Base-by-base conservation (phyloP, 1,140 invertebrate species). In the Ceratosolen fusciceps region DNA sequence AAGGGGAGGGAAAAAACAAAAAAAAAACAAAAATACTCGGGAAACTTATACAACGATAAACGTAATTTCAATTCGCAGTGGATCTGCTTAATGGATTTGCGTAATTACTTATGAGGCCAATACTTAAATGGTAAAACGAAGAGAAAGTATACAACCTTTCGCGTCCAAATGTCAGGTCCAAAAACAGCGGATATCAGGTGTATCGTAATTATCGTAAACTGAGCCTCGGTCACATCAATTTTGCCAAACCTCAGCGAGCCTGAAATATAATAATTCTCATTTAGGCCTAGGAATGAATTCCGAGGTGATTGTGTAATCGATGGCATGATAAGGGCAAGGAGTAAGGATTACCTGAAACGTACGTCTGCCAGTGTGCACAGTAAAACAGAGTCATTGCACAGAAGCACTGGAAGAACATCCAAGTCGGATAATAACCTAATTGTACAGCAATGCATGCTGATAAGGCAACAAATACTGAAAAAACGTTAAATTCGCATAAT, bases 301-400 rank as follows among this genome's bases (percentile, higher is more conserved):
- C 29, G 34, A 19, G 3, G 14, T 8, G 21, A 52, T 52, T 31
- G 16, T 34, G 5, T 31, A 72, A 52, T 58, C n/a, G 58, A n/a
- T 37, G 37, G 21, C 7, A 37, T 4, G 8, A 26, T 74, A 47
- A 49, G 39, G 21, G 39, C 24, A 12, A 24, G 39, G 21, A 39
- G 37, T n/a, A 49, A 31, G 8, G 43, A 26, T 65, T 94, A 90
- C 96, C 96, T 84, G 96, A 98, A 31, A 99, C 98, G 91, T 99
- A 99, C 0, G 98, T 98, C 88, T 99, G 98, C 99, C 98, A 99
- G 90, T 99, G 99, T 2, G 98, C 98, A 90, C 96, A 96, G 91
- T 99, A 99, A 91, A 99, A 99, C 67, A 99, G 90, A 19, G 95
- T 95, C 89, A 98, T 96, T 21, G 97, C 97, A 89, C 95, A 95